Evolutionary conservation across 2,113 vertebrate genomes (phyloP).

Genomic region (Malurus alboscapulatus): DNA sequence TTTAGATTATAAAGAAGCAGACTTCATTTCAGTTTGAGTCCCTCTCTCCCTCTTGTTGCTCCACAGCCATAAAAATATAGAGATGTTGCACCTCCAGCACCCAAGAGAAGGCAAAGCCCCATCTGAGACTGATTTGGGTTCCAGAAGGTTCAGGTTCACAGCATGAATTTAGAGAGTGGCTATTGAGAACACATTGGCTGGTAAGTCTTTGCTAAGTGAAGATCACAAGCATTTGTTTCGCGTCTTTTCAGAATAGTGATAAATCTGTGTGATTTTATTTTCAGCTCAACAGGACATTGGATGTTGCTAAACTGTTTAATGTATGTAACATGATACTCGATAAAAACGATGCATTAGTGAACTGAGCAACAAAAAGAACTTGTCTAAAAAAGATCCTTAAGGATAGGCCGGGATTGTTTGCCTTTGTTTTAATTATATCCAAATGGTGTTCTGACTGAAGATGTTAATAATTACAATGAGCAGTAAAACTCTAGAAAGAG

Average conservation of each 20-base stretch:
- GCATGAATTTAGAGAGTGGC: not conserved
- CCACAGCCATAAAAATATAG: not conserved
- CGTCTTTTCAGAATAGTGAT: not conserved
- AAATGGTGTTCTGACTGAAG: slow-evolving; percentile 24
- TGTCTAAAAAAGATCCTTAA: not conserved
- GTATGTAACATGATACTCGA: not conserved
- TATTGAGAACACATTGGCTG: not conserved
- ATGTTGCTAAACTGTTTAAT: not conserved
- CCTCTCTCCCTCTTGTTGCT: not conserved
- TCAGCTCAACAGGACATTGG: not conserved
- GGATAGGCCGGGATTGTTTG: not conserved
- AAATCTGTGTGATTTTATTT: not conserved
- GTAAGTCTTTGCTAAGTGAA: not conserved
- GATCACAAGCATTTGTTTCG: not conserved
- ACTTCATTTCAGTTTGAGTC: not conserved
- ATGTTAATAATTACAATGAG: slow-evolving; percentile 4
- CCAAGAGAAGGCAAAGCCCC: not conserved
- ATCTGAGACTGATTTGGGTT: not conserved
- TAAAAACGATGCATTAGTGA: not conserved
- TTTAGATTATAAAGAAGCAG: not conserved
- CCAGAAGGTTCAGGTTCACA: not conserved
- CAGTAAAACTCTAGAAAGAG: slow-evolving; percentile 3
- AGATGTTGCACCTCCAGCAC: not conserved
- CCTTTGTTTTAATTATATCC: slow-evolving; percentile 14
- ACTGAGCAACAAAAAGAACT: not conserved